Percentiles rank a stretch among this genome's conserved stretches.
These are phyloP conservation scores for Neoseiulus cucumeris DNA, from an alignment of 1,140 invertebrate genomes.

Conservation along the genomic window DNA sequence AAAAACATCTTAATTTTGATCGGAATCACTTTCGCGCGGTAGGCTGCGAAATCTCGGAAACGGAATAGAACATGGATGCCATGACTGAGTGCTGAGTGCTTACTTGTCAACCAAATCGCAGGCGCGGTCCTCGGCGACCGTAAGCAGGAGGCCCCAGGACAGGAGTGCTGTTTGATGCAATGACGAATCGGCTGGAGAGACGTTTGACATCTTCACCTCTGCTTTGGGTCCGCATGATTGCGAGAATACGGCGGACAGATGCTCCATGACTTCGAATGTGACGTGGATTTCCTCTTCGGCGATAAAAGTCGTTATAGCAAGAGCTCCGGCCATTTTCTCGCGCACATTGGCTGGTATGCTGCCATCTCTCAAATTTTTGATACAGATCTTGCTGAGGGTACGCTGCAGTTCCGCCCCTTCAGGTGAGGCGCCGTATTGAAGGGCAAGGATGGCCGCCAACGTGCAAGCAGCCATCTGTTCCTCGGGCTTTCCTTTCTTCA, in stretches of 20 bases:
- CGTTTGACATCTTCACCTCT: conserved; percentile 41
- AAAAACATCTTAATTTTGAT: conserved; percentile 3
- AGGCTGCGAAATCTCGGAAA: too few species aligned
- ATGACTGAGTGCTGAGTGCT: background rate
- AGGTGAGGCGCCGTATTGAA: conserved; percentile 50
- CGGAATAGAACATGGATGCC: background rate
- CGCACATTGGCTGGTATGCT: conserved; percentile 37
- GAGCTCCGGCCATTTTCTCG: conserved; percentile 55
- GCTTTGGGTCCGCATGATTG: conserved; percentile 55
- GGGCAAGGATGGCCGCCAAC: conserved; percentile 49
- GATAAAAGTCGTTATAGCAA: conserved; percentile 24
- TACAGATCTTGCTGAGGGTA: conserved; percentile 36
- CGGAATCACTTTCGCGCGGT: too few species aligned
- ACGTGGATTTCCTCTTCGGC: background rate
- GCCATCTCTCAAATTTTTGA: conserved; percentile 38
- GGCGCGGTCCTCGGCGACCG: conserved; percentile 23
- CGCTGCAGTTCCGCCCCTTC: conserved; percentile 40
- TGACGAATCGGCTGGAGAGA: conserved; percentile 41
- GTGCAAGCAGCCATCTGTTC: conserved; percentile 58
- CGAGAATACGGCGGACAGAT: conserved; percentile 57
- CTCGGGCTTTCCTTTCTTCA: conserved; percentile 56
- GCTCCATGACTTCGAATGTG: conserved; percentile 36
- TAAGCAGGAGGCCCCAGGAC: conserved; percentile 64
- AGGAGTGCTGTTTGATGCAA: conserved; percentile 58
- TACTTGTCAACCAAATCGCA: background rate